Evolutionary conservation across 2,797 vertebrate species (phyloP), one percentile per base, ranked within the genome.

Genomic region (Myotis myotis): DNA sequence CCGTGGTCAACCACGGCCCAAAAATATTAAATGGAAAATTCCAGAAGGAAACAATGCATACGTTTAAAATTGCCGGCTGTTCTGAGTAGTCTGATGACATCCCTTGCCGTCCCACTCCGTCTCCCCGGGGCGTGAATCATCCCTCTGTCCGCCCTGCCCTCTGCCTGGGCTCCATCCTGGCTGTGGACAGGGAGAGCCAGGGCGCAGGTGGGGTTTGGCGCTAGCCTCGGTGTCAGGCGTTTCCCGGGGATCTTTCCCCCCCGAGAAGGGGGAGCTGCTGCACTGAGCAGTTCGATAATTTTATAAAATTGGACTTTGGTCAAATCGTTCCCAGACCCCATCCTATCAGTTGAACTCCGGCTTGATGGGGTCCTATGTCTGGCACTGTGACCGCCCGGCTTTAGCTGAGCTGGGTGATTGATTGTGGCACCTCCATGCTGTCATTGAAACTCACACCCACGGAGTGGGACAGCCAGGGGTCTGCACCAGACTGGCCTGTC

Each of bases 141-240:
- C 79, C 23, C 57, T n/a, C n/a, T n/a, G 38, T 8, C 19, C 12
- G 30, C 2, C 7, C 30, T 2, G 19, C 30, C 6, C 47, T 12
- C 44, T 6, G 30, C 11, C 17, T 4, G 19, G 2, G 4, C 72
- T 49, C 22, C 13, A 12, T n/a, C 19, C 13, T 2, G 2, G 28
- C 11, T 1, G 13, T 8, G 25, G 7, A 20, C 2, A n/a, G 28
- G 28, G 28, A 47, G n/a, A 22, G 7, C 30, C 17, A 3, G 19
- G 11, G 79, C 5, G 1, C 0, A 12, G 2, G 22, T 4, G 15
- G 28, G 15, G 57, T 23, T 13, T 28, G 3, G 11, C 3, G 1
- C 28, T 8, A 15, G 2, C 57, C 16, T 19, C 8, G 6, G 2
- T 64, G 6, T 13, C 4, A 47, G 74, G 8, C 2, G 2, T 33